Conservation (phyloP, 1,140 invertebrate genomes). For the Drosophila funebris region DNA sequence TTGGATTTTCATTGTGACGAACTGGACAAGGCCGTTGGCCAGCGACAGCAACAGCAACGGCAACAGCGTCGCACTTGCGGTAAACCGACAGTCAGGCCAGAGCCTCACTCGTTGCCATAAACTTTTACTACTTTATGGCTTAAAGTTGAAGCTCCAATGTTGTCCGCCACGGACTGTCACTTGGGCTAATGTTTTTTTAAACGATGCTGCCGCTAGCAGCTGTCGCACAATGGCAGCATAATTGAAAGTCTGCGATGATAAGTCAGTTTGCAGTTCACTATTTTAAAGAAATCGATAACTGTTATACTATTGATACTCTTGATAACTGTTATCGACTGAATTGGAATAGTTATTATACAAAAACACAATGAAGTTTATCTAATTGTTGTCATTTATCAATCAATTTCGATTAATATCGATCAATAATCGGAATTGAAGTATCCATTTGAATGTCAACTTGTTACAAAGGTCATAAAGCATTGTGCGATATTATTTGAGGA, state of each 20-base stretch:
- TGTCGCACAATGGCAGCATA: conserved; percentile 30
- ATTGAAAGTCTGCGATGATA: conserved; percentile 28
- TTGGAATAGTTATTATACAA: too few species aligned
- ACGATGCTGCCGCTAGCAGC: conserved; percentile 38
- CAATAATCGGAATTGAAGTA: background rate
- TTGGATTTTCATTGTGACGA: conserved; percentile 80
- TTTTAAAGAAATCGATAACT: background rate
- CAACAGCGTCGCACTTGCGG: conserved; percentile 38
- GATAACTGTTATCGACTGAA: too few species aligned
- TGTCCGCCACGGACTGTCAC: conserved; percentile 34
- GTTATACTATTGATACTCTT: too few species aligned
- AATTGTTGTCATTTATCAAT: background rate
- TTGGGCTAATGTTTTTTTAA: conserved; percentile 75
- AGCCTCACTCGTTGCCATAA: conserved; percentile 28
- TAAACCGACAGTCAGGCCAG: conserved; percentile 26
- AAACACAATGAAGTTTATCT: background rate
- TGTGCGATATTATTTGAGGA: conserved; percentile 34
- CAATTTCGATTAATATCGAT: conserved; percentile 15
- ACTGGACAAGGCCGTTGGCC: conserved; percentile 59
- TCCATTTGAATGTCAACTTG: background rate
- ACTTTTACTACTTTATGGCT: conserved; percentile 56
- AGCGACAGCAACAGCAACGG: conserved; percentile 27
- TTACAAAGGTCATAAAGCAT: conserved; percentile 25
- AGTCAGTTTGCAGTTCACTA: background rate
- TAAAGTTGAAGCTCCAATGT: conserved; percentile 27